These are phyloP conservation scores for Ciconia nigra DNA, from an alignment of 2,797 vertebrate species.

Conservation along the genomic window DNA sequence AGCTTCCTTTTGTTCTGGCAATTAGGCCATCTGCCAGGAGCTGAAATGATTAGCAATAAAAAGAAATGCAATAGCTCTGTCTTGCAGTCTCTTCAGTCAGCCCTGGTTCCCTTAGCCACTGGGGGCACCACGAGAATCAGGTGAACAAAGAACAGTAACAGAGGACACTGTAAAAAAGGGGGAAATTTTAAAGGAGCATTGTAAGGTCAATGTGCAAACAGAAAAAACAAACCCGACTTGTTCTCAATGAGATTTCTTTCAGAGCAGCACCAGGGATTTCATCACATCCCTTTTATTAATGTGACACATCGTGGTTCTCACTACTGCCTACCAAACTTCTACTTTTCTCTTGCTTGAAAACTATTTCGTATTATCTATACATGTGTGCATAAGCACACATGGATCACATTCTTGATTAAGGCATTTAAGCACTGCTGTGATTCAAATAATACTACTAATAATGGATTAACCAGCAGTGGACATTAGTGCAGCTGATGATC, in stretches of 20 bases:
- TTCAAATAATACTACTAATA: slow-evolving; percentile 16
- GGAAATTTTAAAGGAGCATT: not conserved
- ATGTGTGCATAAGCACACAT: not conserved
- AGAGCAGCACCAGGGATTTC: not conserved
- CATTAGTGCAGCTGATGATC: slow-evolving; percentile 15
- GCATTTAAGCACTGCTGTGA: not conserved
- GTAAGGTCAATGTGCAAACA: not conserved
- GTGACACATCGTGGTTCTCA: not conserved
- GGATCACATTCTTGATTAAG: not conserved
- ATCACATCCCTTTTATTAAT: not conserved
- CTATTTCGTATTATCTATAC: not conserved
- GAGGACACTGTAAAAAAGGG: not conserved
- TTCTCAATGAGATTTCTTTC: not conserved
- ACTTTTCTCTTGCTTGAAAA: not conserved
- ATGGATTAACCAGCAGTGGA: slow-evolving; percentile 31
- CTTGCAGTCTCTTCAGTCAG: slow-evolving; percentile 28
- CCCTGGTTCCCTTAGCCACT: not conserved
- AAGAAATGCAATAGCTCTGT: slow-evolving; percentile 64
- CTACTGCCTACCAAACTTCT: not conserved
- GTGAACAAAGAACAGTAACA: not conserved
- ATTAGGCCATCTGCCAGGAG: slow-evolving; percentile 72
- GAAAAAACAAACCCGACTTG: not conserved
- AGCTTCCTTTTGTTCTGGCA: slow-evolving; percentile 60
- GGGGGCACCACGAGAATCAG: not conserved
- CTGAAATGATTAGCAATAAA: slow-evolving; percentile 69